Base-by-base conservation (phyloP, 2,797 vertebrate genomes). In the Rhadinocentrus ornatus region DNA sequence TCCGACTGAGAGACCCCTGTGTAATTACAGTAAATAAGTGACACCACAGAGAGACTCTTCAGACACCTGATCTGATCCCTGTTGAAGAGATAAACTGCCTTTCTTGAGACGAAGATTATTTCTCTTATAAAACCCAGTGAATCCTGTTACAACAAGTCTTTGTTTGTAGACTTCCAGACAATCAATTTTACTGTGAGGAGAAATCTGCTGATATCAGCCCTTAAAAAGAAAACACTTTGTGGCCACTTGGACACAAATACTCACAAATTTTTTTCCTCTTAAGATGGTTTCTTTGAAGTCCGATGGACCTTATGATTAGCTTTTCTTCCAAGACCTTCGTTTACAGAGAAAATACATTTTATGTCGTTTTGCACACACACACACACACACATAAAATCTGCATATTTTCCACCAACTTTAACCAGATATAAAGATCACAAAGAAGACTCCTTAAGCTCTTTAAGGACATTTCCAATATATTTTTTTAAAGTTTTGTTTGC, bases 11-110 rank as follows among this genome's bases (percentile, higher is more conserved):
- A 79, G 69, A 70, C 57, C 48, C 66, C 7, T n/a, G 32, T 71
- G 71, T 75, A 75, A 75, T 81, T 74, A 80, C 81, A 70, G 77
- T 68, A 83, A 83, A 81, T 73, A 78, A 73, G 66, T 69, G 60
- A 65, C 62, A 54, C 66, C 54, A 39, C 62, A 54, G 41, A 27
- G 63, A 66, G 69, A 64, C 9, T 8, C 29, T 53, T 74, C 12
- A 0, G 15, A 66, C 41, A 46, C 59, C 61, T 44, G 41, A 77
- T 70, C 66, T 67, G 60, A 76, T 62, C 56, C 53, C 31, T 10
- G 57, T 16, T 57, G 22, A 39, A 44, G 31, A 54, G 66, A 61
- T 50, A 27, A 72, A 26, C 9, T 41, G 15, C 41, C 34, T 88
- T 79, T 71, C 63, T 61, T 48, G 10, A 66, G 59, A 65, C 63